phyloP scores from a whole-genome alignment of 2,888 invertebrate genomes.

The Gandaritis pyraliata region DNA sequence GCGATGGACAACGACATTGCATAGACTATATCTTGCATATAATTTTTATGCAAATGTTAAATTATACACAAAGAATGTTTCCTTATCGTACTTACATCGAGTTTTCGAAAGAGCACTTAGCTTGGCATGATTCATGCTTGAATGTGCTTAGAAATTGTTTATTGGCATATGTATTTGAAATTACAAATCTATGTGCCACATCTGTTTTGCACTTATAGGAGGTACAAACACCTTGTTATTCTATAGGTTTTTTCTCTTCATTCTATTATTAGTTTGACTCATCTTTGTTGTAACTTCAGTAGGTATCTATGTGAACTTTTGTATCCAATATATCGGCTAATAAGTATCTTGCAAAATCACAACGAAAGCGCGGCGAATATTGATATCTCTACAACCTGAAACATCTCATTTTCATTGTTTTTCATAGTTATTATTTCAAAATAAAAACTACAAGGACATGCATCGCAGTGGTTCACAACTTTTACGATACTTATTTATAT shows the following conservation, averaged over 20 bases:
- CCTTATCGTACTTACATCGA: conserved; percentile 4
- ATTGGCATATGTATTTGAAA: conserved; percentile 12
- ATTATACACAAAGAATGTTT: conserved; percentile 17
- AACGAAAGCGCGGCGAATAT: no score
- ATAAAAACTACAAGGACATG: neutral
- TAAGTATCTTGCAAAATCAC: no score
- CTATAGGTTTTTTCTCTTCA: neutral
- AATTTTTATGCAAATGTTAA: neutral
- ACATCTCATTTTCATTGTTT: no score
- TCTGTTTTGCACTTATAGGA: conserved; percentile 5
- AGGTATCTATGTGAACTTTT: no score
- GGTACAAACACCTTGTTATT: neutral
- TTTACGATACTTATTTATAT: conserved; percentile 9
- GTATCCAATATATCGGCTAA: no score
- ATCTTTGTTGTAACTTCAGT: no score
- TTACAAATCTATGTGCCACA: conserved; percentile 1
- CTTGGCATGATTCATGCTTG: conserved; percentile 13
- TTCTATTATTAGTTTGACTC: no score
- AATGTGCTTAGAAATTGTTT: conserved; percentile 16
- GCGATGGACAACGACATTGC: no score
- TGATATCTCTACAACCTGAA: no score
- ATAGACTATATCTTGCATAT: no score
- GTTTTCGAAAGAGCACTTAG: conserved; percentile 20
- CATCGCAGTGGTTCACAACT: neutral
- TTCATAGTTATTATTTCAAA: neutral